phyloP scores from a whole-genome alignment of 2,113 vertebrate genomes.

The Capreolus pygargus region DNA sequence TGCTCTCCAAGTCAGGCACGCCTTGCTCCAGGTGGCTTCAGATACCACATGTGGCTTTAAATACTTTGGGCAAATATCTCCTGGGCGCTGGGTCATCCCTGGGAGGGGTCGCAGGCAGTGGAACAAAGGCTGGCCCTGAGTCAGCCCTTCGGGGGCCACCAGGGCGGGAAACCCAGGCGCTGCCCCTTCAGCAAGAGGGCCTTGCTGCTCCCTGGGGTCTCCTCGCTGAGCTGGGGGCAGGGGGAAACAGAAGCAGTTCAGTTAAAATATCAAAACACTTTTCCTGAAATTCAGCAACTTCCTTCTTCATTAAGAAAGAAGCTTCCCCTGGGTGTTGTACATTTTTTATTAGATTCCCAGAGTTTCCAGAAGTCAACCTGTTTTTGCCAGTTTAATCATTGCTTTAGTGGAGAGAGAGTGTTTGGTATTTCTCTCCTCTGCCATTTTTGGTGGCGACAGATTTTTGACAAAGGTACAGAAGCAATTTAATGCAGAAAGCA shows the following conservation, averaged over 20 bases:
- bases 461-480: background rate
- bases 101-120: background rate
- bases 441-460: background rate
- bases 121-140: background rate
- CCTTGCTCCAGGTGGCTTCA: background rate
- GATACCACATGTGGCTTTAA: background rate
- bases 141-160: background rate
- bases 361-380: background rate
- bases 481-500: background rate
- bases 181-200: background rate
- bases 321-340: background rate
- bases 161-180: no score
- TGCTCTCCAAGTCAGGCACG: background rate
- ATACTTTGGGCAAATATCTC: background rate
- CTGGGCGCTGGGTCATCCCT: background rate
- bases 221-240: background rate
- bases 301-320: background rate
- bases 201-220: rapidly evolving
- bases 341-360: background rate
- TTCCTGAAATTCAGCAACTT: background rate
- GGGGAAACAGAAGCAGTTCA: background rate
- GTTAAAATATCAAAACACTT: background rate
- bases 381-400: background rate
- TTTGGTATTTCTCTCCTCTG: background rate
- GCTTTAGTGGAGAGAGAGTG: background rate